phyloP scores from a whole-genome alignment of 2,888 invertebrate genomes.

The Drosophila formosana region DNA sequence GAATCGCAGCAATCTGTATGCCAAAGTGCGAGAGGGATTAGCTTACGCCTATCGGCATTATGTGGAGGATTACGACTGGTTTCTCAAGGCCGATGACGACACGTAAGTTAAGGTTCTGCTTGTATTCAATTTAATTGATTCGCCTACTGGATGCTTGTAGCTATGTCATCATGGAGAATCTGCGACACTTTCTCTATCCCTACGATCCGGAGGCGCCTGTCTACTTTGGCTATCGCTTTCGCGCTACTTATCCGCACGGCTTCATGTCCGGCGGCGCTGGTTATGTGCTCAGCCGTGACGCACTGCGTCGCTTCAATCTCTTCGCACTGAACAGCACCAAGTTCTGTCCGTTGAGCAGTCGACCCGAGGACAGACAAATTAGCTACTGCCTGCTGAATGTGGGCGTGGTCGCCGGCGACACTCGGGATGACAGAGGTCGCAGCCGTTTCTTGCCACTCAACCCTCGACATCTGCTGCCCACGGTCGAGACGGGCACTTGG shows the following conservation, averaged over 20 bases:
- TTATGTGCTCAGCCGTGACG: constrained; percentile 95
- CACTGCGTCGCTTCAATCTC: constrained; percentile 91
- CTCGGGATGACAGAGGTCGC: constrained; percentile 92
- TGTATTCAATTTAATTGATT: not conserved
- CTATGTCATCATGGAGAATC: constrained; percentile 97
- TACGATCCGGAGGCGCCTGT: constrained; percentile 90
- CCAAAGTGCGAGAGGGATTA: constrained; percentile 97
- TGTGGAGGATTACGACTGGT: constrained; percentile 96
- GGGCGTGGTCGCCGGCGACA: constrained; percentile 95
- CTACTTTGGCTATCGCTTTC: constrained; percentile 96
- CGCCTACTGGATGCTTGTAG: constrained; percentile 86
- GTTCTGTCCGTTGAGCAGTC: constrained; percentile 85
- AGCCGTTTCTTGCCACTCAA: constrained; percentile 95
- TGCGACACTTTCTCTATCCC: constrained; percentile 94
- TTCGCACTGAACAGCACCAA: constrained; percentile 88
- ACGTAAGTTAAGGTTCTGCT: constrained; percentile 90
- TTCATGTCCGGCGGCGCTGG: constrained; percentile 98
- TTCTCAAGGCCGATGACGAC: constrained; percentile 99
- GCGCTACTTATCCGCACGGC: constrained; percentile 88
- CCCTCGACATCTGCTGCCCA: constrained; percentile 92
- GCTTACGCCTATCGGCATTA: constrained; percentile 94
- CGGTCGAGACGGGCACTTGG: constrained; percentile 91
- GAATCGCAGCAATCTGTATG: constrained; percentile 95
- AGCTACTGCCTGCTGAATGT: constrained; percentile 93
- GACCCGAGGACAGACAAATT: constrained; percentile 82